These are phyloP conservation scores for Pardosa pseudoannulata DNA, from an alignment of 2,888 invertebrate species.

Conservation along the genomic window DNA sequence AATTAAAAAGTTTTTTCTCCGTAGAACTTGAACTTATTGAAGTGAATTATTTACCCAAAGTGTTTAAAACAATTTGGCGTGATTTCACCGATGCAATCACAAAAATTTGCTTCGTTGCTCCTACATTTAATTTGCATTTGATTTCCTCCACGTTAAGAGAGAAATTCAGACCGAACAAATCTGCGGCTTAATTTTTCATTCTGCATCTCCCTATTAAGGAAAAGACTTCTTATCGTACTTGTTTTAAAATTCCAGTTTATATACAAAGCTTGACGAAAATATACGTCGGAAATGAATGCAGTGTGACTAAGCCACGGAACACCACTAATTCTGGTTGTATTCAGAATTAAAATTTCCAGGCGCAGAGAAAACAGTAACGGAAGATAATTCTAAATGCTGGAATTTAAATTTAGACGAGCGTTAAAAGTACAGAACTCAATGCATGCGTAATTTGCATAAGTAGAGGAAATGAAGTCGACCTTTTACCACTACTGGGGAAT, in stretches of 20 bases:
- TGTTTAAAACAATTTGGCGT: too few species aligned
- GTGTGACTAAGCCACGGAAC: background rate
- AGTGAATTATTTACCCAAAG: too few species aligned
- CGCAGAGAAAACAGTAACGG: background rate
- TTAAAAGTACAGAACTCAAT: background rate
- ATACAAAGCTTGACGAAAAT: background rate
- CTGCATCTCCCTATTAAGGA: too few species aligned
- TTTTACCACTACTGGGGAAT: background rate
- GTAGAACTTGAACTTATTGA: too few species aligned
- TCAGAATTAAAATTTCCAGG: background rate
- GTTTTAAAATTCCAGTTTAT: background rate
- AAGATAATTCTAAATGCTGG: background rate
- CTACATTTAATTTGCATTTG: too few species aligned
- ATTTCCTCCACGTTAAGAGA: too few species aligned
- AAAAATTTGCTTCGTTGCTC: too few species aligned
- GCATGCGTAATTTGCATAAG: slow-evolving; percentile 12
- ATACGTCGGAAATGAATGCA: background rate
- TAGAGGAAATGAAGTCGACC: slow-evolving; percentile 10
- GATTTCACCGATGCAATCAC: too few species aligned
- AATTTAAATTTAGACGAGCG: slow-evolving; percentile 2
- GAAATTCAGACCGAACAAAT: too few species aligned
- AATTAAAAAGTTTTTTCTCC: too few species aligned
- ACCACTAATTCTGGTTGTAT: background rate
- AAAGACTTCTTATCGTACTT: too few species aligned
- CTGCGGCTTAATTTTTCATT: too few species aligned